Evolutionary conservation across 2,888 invertebrate species (phyloP).

Genomic region (Lycophotia porphyrea): DNA sequence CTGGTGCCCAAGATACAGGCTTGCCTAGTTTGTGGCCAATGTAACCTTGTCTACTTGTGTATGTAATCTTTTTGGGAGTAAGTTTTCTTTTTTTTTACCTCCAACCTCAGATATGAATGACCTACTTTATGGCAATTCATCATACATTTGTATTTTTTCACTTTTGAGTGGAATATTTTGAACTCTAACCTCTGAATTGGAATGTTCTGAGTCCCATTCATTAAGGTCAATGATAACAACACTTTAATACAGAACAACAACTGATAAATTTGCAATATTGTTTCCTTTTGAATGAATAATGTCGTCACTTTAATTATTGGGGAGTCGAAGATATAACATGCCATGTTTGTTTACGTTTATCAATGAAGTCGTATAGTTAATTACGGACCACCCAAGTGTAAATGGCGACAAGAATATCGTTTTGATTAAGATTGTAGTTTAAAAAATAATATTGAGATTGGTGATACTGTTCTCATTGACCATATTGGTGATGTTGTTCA

Average conservation of each 20-base stretch:
- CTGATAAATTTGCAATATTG: slow-evolving; percentile 39
- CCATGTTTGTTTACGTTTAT: slow-evolving; percentile 27
- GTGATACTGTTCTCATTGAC: too few relatives aligned
- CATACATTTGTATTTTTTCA: not conserved
- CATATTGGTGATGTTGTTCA: not conserved
- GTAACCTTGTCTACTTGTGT: not conserved
- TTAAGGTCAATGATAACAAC: slow-evolving; percentile 41
- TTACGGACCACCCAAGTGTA: not conserved
- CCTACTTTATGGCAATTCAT: not conserved
- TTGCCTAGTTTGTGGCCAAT: not conserved
- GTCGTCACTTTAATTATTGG: slow-evolving; percentile 17
- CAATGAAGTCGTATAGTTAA: slow-evolving; percentile 12
- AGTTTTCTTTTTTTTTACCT: not conserved
- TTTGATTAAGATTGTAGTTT: not conserved
- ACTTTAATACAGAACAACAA: slow-evolving; percentile 44
- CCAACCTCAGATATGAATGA: not conserved
- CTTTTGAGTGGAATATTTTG: not conserved
- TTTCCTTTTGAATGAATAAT: slow-evolving; percentile 51
- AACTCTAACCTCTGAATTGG: not conserved
- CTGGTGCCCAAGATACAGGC: not conserved
- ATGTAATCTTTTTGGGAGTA: not conserved
- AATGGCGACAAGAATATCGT: not conserved
- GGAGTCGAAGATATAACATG: slow-evolving; percentile 13
- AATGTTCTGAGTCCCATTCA: slow-evolving; percentile 12
- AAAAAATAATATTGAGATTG: not conserved